Evolutionary conservation across 2,888 invertebrate genomes (phyloP), one percentile per base, ranked within the genome.

Genomic region (Yponomeuta evonymella): DNA sequence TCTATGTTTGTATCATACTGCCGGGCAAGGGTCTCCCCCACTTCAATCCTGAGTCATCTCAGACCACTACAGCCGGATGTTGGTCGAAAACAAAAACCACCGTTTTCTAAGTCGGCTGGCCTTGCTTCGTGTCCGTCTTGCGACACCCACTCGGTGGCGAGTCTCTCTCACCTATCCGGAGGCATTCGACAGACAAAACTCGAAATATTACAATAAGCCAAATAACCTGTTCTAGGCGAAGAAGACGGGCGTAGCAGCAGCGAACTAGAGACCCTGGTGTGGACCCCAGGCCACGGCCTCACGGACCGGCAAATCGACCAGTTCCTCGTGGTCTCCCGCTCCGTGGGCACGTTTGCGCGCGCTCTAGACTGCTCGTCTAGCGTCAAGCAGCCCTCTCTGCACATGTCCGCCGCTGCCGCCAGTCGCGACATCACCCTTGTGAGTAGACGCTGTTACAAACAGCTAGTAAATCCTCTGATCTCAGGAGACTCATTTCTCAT

Each of bases 401-500:
- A 99, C 91, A 98, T 99, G 98, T 98, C 98, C 81, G 99, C 99
- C 74, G 99, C 99, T 71, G 99, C 99, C 74, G 99, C 99, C 75
- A 98, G 98, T 82, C 95, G 99, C 79, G 99, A 99, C 93, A 98
- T 99, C 79, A 99, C 99, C 75, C 94, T 98, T 88, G 96, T 96
- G 79, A 83, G 91, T 84, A 58, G 12, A 4, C 4, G 4, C 3
- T 15, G 15, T 15, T 58, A 12, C 51, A 2, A 12, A 15, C 51
- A 58, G 3, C 69, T 43, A 8, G 43, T 43, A 33, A 4, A 33
- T 33, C 3, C 33, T 2, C 33, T 33, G 2, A 33, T 33, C 3
- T 33, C 33, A 2, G 5, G 33, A 4, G 33, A 33, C 33, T 33
- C 2, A 33, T 33, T 33, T 33, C 2, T 33, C 33, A 33, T 23